Base-by-base conservation (phyloP, 2,797 vertebrate genomes). In the Hoplostethus atlanticus region DNA sequence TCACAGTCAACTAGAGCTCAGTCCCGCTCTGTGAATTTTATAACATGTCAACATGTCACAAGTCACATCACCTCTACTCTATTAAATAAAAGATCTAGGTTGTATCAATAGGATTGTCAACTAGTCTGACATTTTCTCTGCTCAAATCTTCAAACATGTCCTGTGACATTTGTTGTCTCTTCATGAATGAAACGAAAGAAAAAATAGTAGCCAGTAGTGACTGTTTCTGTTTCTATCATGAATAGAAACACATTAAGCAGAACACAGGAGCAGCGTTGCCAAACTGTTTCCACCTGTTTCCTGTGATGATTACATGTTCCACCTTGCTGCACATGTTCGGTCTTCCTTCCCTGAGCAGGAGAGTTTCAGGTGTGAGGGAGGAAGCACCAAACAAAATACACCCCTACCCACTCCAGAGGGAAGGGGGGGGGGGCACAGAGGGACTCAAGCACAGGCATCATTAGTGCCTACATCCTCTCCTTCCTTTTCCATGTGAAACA, bases 401-500 rank as follows among this genome's bases (percentile, higher is more conserved):
- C 21, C 21, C 21, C 21, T 21, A 21, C 21, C 21, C 21, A 21
- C 21, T 21, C 21, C 21, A 21, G 21, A 21, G 47, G 48, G 21
- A 31, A 69, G 10, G 62, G 36, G 21, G 54, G 42, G 70, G 71
- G 11, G 62, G 36, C 17, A 8, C 21, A 21, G 21, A 21, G 47
- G 48, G 21, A 31, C 15, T 63, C 38, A 13, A 25, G 64, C 68
- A 48, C 21, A 68, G 46, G 63, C 79, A 64, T 80, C 61, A 80
- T 74, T 54, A 80, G 62, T 64, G 76, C 71, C 52, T 66, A 55
- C 76, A 53, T 61, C 65, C 53, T 36, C 54, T 63, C 59, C 64
- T 59, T 50, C 59, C 64, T 76, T 80, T 76, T 73, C 64, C 63
- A 73, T 73, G 66, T 44, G 68, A 89, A 93, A 83, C 80, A 80